Base-by-base conservation (phyloP, 2,888 invertebrate species). In the Meiosimyza platycephala region DNA sequence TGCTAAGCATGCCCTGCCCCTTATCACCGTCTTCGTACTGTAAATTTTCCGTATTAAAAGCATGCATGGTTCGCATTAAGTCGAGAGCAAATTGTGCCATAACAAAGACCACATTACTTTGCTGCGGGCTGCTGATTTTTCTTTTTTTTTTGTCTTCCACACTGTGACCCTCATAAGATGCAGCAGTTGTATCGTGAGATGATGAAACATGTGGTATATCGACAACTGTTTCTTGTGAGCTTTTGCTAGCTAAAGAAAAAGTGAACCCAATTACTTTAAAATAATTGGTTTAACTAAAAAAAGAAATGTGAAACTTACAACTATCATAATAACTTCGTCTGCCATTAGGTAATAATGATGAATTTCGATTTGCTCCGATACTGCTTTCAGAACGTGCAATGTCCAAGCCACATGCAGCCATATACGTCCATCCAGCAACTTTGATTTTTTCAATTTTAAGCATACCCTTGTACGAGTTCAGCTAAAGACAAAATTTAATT, bases 371-470 rank as follows among this genome's bases (percentile, higher is more conserved):
- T 6, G 84, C 81, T 0, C 83, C 81, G 62, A 88, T 89, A 0
- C 88, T 87, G 3, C 92, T 91, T 75, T 86, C 86, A 72, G 93
- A 89, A 67, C 92, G 89, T 48, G 90, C 92, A 0, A 94, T 92
- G 79, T 94, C 93, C 64, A 98, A 89, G 0, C 98, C 98, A 81
- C 96, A 95, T 1, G 97, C 98, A 2, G 97, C 98, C 98, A 98
- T 98, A 82, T 98, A 98, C 0, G 98, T 98, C 90, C 95, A 95
- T 74, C 96, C 97, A 63, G 97, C 96, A 71, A 98, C 94, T 89
- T 98, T 98, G 51, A 98, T 98, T 88, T 98, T 98, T 86, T 99
- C 98, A 11, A 99, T 93, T 80, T 93, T 91, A 73, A 91, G 88
- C 67, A 92, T 88, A 0, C 89, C 81, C 15, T 81, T 81, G 62